phyloP scores from a whole-genome alignment of 1,140 invertebrate genomes.

The Nymphalis io region DNA sequence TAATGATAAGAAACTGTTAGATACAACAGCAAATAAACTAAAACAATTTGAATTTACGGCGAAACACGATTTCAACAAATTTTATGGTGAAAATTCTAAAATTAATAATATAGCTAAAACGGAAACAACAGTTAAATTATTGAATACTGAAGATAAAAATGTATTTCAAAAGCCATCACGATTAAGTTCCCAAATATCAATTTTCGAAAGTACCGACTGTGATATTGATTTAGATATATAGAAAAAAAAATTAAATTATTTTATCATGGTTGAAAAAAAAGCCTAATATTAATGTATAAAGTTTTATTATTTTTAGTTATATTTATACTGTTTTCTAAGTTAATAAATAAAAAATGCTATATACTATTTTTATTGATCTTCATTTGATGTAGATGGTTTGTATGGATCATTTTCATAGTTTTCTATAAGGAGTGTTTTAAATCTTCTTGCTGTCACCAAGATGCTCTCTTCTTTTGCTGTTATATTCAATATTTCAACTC shows the following conservation, averaged over 20 bases:
- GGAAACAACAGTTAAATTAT: constrained; percentile 12
- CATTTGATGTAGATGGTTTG: constrained; percentile 50
- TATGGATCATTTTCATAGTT: constrained; percentile 80
- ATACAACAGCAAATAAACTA: constrained; percentile 58
- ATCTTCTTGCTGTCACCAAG: constrained; percentile 80
- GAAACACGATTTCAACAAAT: constrained; percentile 60
- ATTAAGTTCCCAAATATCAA: constrained; percentile 70
- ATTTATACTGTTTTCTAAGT: constrained; percentile 12
- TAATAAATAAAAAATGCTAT: constrained; percentile 12
- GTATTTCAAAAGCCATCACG: constrained; percentile 41
- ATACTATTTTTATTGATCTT: constrained; percentile 25
- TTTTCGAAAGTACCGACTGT: constrained; percentile 78
- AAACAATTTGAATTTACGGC: constrained; percentile 67
- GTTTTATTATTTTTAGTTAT: constrained; percentile 6
- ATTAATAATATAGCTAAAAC: constrained; percentile 23
- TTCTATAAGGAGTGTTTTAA: constrained; percentile 83
- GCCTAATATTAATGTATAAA: no score
- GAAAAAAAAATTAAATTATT: constrained; percentile 22
- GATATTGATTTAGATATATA: constrained; percentile 77
- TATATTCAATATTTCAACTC: constrained; percentile 82
- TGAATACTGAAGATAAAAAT: constrained; percentile 29
- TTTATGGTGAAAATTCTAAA: constrained; percentile 46
- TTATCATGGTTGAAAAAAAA: constrained; percentile 9
- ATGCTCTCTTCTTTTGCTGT: constrained; percentile 72
- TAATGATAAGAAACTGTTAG: constrained; percentile 30